Percentiles rank a stretch among this genome's conserved stretches.
phyloP scores from a whole-genome alignment of 2,888 invertebrate species.

The Meganola albula region DNA sequence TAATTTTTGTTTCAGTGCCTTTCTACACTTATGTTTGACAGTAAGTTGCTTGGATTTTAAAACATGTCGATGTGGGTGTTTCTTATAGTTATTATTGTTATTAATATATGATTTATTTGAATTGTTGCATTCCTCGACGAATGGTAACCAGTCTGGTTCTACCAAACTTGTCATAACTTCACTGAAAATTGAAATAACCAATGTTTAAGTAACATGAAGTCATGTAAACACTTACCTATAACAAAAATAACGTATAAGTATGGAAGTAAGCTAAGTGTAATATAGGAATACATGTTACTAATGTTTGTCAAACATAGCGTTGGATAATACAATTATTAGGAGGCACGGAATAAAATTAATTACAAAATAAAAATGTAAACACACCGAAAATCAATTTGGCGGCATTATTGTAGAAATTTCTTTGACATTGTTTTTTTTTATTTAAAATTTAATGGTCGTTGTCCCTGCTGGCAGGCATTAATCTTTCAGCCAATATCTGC shows the following conservation, averaged over 20 bases:
- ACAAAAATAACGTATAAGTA: too few relatives aligned
- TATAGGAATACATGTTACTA: too few relatives aligned
- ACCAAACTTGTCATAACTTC: conserved; percentile 58
- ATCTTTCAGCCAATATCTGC: too few relatives aligned
- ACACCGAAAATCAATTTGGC: conserved; percentile 44
- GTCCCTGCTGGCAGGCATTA: too few relatives aligned
- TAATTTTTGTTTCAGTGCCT: conserved; percentile 51
- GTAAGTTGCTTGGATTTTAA: conserved; percentile 46
- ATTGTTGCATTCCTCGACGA: conserved; percentile 23
- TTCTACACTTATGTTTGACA: conserved; percentile 46
- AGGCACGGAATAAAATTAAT: too few relatives aligned
- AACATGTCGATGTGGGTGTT: conserved; percentile 29
- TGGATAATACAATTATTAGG: too few relatives aligned
- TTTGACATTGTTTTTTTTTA: conserved; percentile 7
- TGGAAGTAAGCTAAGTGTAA: too few relatives aligned
- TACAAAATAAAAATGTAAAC: conserved; percentile 19
- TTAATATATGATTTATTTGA: conserved; percentile 14
- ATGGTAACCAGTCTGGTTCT: conserved; percentile 21
- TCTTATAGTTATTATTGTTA: conserved; percentile 19
- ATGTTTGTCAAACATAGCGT: too few relatives aligned
- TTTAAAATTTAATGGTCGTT: too few relatives aligned
- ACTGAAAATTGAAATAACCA: conserved; percentile 44
- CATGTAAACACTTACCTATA: too few relatives aligned
- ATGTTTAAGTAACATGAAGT: too few relatives aligned
- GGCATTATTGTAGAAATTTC: conserved; percentile 32